Evolutionary conservation across 2,888 invertebrate species (phyloP), one percentile per base, ranked within the genome.

Genomic region (Pyrrhosoma nymphula): DNA sequence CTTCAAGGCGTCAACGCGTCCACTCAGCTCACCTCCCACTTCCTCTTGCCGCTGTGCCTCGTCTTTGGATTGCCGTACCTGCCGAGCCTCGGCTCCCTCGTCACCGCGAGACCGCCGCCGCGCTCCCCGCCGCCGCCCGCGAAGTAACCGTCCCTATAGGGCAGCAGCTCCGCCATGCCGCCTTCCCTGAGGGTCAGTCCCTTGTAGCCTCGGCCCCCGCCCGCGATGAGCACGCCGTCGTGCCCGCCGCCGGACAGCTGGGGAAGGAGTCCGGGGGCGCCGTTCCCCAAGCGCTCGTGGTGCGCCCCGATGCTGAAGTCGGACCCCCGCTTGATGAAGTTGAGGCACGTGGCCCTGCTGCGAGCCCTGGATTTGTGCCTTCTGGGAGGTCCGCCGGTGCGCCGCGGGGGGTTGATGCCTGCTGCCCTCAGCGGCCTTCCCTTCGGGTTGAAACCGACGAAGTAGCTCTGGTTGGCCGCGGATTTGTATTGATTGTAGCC

Each of bases 401-500:
- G 93, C 75, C 95, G 90, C 35, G 63, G 89, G 56, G 30, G 95
- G 47, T 89, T 82, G 95, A 75, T 89, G 97, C 96, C 96, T 96
- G 97, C 96, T 97, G 97, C 97, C 97, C 97, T 97, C 96, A 98
- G 97, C 96, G 97, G 98, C 96, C 97, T 96, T 95, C 98, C 98
- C 96, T 97, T 97, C 96, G 97, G 97, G 97, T 98, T 98, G 97
- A 98, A 98, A 96, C 98, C 98, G 96, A 98, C 97, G 97, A 97
- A 98, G 96, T 97, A 97, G 96, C 97, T 97, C 96, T 97, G 97
- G 97, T 98, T 97, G 96, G 97, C 97, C 96, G 97, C 98, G 96
- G 98, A 97, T 96, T 97, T 97, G 97, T 98, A 98, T 97, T 97
- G 97, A 97, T 97, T 97, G 97, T 98, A 98, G 96, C 97, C 97